Conservation (phyloP, 2,888 invertebrate genomes). For the Cancer borealis region DNA sequence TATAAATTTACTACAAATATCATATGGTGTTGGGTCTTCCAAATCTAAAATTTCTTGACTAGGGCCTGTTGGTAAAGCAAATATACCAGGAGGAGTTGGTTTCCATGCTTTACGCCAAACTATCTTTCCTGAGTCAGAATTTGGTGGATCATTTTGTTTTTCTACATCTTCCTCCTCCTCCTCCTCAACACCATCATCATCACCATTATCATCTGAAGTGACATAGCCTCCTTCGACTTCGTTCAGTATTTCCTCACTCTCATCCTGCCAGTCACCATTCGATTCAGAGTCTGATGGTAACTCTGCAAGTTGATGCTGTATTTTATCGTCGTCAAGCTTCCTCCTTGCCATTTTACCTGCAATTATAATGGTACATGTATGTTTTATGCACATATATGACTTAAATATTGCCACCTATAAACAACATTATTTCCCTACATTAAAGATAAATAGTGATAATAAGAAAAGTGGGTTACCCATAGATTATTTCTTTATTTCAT, state of each 20-base stretch:
- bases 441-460: no score
- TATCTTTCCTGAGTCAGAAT: neutral
- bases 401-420: no score
- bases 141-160: neutral
- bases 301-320: neutral
- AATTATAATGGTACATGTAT: neutral
- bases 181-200: conserved; percentile 22
- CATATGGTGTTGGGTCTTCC: conserved; percentile 33
- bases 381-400: no score
- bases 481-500: no score
- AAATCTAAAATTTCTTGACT: conserved; percentile 33
- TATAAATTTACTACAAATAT: conserved; percentile 9
- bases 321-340: neutral
- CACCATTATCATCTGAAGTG: conserved; percentile 1
- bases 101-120: neutral
- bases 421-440: no score
- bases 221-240: neutral
- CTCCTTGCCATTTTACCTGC: conserved; percentile 2
- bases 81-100: neutral
- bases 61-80: neutral
- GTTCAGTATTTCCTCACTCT: neutral
- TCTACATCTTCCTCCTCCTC: no score
- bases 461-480: no score
- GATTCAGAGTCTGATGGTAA: neutral
- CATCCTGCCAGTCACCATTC: neutral